Evolutionary conservation across 2,797 vertebrate genomes (phyloP).

Genomic region (Molossus alvarezi): DNA sequence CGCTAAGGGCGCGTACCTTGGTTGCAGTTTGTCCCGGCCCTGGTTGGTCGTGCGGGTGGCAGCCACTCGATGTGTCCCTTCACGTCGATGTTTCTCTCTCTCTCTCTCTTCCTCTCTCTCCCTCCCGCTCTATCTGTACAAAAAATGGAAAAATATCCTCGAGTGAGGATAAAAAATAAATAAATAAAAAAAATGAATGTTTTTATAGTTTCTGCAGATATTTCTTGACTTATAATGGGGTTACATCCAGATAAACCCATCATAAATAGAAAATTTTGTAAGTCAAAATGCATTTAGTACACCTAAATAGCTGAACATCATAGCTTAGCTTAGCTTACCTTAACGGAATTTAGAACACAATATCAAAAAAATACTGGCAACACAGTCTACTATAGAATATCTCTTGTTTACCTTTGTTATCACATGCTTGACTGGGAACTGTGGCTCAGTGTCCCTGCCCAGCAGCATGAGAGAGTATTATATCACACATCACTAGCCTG

Average conservation of each 20-base stretch:
- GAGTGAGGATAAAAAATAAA: too few relatives aligned
- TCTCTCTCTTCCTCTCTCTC: too few relatives aligned
- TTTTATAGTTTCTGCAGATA: neutral
- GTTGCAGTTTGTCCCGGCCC: too few relatives aligned
- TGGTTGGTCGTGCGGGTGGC: too few relatives aligned
- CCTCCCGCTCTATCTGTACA: too few relatives aligned
- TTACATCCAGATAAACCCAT: neutral
- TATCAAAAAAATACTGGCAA: neutral
- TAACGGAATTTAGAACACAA: neutral
- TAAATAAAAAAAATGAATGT: too few relatives aligned
- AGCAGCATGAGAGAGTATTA: neutral
- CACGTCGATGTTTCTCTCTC: too few relatives aligned
- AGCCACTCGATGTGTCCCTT: too few relatives aligned
- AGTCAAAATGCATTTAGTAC: neutral
- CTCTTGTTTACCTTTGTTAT: neutral
- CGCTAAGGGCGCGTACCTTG: too few relatives aligned
- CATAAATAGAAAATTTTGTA: neutral
- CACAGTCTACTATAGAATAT: neutral
- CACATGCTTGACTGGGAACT: neutral
- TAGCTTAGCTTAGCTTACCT: neutral
- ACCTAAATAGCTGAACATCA: neutral
- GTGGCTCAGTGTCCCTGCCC: neutral
- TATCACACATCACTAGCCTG: neutral
- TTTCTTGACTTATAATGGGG: neutral
- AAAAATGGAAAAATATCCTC: too few relatives aligned